Conservation (phyloP, 2,888 invertebrate species). For the Ormyrus labotus region DNA sequence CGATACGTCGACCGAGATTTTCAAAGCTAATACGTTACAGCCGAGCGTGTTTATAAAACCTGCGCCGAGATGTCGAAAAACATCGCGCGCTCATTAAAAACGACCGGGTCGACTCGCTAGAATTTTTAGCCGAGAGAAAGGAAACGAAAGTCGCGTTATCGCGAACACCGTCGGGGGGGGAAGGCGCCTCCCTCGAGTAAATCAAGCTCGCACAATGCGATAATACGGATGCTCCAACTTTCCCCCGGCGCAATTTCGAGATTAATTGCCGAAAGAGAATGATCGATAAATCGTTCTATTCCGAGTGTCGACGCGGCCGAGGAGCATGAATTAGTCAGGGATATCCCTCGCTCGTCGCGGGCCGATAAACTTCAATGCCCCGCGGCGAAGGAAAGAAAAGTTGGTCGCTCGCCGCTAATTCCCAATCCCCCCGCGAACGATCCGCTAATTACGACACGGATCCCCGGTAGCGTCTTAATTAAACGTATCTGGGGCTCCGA, state of each 20-base stretch:
- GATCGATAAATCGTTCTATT: not conserved
- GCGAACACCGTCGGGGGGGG: too few species aligned
- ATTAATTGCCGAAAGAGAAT: not conserved
- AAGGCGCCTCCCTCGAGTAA: too few species aligned
- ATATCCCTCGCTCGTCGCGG: not conserved
- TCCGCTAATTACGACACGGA: constrained; percentile 39
- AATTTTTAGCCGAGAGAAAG: too few species aligned
- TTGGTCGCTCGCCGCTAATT: constrained; percentile 7
- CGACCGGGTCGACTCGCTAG: too few species aligned
- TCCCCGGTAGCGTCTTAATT: constrained; percentile 28
- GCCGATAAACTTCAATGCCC: constrained; percentile 22
- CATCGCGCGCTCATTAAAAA: too few species aligned
- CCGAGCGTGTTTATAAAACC: too few species aligned
- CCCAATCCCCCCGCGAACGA: constrained; percentile 17
- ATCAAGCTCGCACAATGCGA: too few species aligned
- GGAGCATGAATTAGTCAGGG: too few species aligned
- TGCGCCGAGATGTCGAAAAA: too few species aligned
- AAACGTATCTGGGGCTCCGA: not conserved
- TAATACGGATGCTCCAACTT: not conserved
- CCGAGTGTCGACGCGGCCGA: too few species aligned
- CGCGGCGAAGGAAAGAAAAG: not conserved
- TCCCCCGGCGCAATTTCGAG: not conserved
- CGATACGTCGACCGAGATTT: constrained; percentile 28
- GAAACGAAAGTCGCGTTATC: too few species aligned
- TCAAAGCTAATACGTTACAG: not conserved